Base-by-base conservation (phyloP, 2,888 invertebrate genomes). In the Agrilus cyanescens region DNA sequence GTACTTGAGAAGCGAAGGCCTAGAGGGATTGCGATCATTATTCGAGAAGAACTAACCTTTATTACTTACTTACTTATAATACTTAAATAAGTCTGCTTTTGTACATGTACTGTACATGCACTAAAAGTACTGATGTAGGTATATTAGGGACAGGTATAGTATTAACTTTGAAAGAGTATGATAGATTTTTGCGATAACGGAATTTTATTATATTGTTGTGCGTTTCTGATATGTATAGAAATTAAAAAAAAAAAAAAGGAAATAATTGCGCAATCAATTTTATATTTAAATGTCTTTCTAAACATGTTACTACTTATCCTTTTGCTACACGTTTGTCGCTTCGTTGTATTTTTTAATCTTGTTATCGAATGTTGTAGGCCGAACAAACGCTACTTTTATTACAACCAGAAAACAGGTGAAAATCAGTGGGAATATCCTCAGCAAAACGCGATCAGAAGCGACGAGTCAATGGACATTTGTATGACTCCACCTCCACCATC, bases 301-400 rank as follows among this genome's bases (percentile, higher is more conserved):
- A 43, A 40, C 13, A 5, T 41, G 20, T 35, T 30, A 13, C 30
- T 12, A 37, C 30, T 16, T 33, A 13, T 32, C 18, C 25, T 32
- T 37, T 31, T 13, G 30, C 15, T 16, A 16, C 15, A 30, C 13
- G n/a, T 12, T 40, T 43, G 46, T 32, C 43, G 42, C 35, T 48
- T 44, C 39, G 35, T 25, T 41, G 30, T 42, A 40, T 40, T 49
- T 38, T 48, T 41, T 45, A 37, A 12, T 36, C 20, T 38, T 50
- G 42, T 56, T 49, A 48, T 52, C 51, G 55, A 57, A 53, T 63
- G 60, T 68, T 69, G 63, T 74, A 80, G 80, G 67, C 67, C 70
- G 55, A 74, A 75, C 70, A 78, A 77, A 66, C 72, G 78, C 53
- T 81, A 81, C 68, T 79, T 71, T 70, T 81, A 80, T 68, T 72